Conservation (phyloP, 2,888 invertebrate genomes). For the Oscheius myriophilus region DNA sequence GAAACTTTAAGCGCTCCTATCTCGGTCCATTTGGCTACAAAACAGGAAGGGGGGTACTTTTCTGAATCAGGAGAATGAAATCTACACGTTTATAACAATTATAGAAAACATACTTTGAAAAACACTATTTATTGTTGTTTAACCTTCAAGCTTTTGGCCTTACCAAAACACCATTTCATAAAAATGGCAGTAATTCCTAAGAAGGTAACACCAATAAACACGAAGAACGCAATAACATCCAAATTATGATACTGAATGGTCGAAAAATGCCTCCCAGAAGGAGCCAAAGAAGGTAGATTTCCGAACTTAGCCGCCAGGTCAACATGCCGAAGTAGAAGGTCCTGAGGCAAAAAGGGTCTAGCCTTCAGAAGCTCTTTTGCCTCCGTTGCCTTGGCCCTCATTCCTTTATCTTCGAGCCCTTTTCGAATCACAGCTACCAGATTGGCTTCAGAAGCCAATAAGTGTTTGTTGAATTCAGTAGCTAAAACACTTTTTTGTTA, state of each 20-base stretch:
- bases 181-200: too few species aligned
- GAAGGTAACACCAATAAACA: not conserved
- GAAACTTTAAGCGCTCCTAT: too few species aligned
- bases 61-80: too few species aligned
- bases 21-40: too few species aligned
- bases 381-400: not conserved
- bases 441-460: not conserved
- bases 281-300: slow-evolving; percentile 1
- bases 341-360: slow-evolving; percentile 7
- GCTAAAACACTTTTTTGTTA: not conserved
- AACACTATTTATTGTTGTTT: too few species aligned
- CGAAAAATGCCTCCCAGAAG: slow-evolving; percentile 12
- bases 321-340: slow-evolving; percentile 3
- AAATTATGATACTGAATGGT: slow-evolving; percentile 19
- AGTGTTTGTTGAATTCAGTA: not conserved
- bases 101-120: too few species aligned
- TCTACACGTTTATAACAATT: too few species aligned
- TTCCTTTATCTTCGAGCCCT: slow-evolving; percentile 1
- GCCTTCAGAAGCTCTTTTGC: slow-evolving; percentile 4
- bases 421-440: not conserved
- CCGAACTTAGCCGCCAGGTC: slow-evolving; percentile 23
- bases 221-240: slow-evolving; percentile 2
- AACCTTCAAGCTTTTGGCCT: too few species aligned
- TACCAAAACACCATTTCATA: too few species aligned
- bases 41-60: too few species aligned